phyloP scores from a whole-genome alignment of 2,888 invertebrate genomes.

The Athalia rosae region DNA sequence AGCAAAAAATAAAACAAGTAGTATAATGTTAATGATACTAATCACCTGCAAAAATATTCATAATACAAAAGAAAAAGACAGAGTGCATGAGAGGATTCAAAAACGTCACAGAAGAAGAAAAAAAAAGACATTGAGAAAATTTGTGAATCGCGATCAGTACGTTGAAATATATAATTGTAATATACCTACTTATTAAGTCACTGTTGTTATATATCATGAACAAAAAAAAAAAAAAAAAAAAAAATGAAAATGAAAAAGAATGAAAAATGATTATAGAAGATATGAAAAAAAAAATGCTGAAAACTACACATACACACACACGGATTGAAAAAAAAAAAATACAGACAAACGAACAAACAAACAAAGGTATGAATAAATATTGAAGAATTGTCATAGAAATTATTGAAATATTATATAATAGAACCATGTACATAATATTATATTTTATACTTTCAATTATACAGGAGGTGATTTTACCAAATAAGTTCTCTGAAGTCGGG shows the following conservation, averaged over 20 bases:
- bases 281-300: neutral
- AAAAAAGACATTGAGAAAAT: neutral
- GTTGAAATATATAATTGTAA: slow-evolving; percentile 7
- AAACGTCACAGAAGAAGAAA: neutral
- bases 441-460: too few relatives aligned
- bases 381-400: slow-evolving; percentile 20
- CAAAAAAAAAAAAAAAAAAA: neutral
- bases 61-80: neutral
- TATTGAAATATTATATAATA: neutral
- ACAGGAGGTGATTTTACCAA: too few relatives aligned
- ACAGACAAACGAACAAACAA: too few relatives aligned
- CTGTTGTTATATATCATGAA: slow-evolving; percentile 27
- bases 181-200: slow-evolving; percentile 6
- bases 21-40: too few relatives aligned
- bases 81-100: neutral
- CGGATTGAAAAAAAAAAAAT: too few relatives aligned
- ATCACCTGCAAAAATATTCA: too few relatives aligned
- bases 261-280: neutral
- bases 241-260: slow-evolving; percentile 2
- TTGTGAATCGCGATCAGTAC: slow-evolving; percentile 10
- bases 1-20: neutral
- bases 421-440: neutral
- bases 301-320: neutral
- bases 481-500: too few relatives aligned
- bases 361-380: too few relatives aligned